Percentiles rank a stretch among this genome's conserved stretches.
phyloP scores from a whole-genome alignment of 2,797 vertebrate species.

The Acipenser oxyrinchus region DNA sequence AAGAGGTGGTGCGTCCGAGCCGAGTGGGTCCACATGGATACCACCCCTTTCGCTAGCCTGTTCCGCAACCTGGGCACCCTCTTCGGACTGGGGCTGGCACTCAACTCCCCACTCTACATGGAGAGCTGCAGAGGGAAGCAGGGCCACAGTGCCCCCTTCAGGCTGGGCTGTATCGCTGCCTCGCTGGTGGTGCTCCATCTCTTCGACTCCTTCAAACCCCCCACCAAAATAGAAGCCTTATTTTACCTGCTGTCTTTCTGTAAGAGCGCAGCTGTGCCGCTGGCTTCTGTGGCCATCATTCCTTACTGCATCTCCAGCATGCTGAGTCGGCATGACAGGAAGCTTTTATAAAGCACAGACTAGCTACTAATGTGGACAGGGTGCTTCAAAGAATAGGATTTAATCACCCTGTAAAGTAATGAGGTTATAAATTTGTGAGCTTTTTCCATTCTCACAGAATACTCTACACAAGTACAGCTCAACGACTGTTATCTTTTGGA shows the following conservation, averaged over 20 bases:
- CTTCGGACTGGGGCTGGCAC: conserved; percentile 41
- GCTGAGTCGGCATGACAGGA: not conserved
- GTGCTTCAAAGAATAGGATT: too few relatives aligned
- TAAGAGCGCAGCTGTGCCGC: conserved; percentile 53
- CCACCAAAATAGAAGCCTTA: conserved; percentile 39
- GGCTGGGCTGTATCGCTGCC: conserved; percentile 35
- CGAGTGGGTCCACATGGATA: conserved; percentile 44
- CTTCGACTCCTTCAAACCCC: conserved; percentile 54
- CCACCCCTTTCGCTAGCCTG: conserved; percentile 41
- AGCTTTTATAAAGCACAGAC: not conserved
- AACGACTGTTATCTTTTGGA: too few relatives aligned
- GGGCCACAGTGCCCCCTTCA: conserved; percentile 29
- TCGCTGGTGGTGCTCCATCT: conserved; percentile 54
- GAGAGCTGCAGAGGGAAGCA: conserved; percentile 28
- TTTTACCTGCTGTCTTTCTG: conserved; percentile 62
- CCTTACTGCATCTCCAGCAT: conserved; percentile 20
- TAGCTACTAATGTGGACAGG: too few relatives aligned
- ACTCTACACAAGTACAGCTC: too few relatives aligned
- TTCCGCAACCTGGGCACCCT: conserved; percentile 45
- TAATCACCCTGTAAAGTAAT: too few relatives aligned
- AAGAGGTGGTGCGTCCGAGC: conserved; percentile 39
- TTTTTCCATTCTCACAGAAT: too few relatives aligned
- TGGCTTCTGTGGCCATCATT: conserved; percentile 26
- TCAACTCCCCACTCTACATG: conserved; percentile 37
- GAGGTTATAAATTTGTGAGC: too few relatives aligned